These are phyloP conservation scores for Latrodectus elegans DNA, from an alignment of 2,888 invertebrate species.

Conservation along the genomic window DNA sequence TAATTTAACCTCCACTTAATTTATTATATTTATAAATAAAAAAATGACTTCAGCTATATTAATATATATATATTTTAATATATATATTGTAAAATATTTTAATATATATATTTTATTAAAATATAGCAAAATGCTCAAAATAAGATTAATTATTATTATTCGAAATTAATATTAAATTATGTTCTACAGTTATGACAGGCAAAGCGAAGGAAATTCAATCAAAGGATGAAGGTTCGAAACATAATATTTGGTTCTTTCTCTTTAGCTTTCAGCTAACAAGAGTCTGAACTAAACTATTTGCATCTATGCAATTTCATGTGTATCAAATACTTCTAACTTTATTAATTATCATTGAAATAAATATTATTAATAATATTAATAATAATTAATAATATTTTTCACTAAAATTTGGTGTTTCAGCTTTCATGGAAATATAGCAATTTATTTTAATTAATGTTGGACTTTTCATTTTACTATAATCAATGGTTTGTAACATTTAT, in stretches of 20 bases:
- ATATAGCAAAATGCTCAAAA: no score
- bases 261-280: conserved; percentile 46
- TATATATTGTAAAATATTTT: no score
- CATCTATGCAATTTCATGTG: neutral
- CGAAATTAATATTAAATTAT: neutral
- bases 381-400: conserved; percentile 24
- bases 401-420: conserved; percentile 38
- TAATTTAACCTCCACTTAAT: no score
- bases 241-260: conserved; percentile 20
- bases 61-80: no score
- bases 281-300: conserved; percentile 14
- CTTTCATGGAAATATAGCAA: neutral
- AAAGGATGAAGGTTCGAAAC: conserved; percentile 56
- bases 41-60: no score
- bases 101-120: no score
- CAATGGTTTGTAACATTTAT: no score
- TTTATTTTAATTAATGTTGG: no score
- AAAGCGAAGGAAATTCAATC: conserved; percentile 37
- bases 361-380: conserved; percentile 9
- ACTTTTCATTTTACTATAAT: no score
- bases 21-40: no score
- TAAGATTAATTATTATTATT: no score
- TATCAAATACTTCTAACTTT: conserved; percentile 18
- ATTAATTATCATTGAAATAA: conserved; percentile 7
- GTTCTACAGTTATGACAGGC: conserved; percentile 56